phyloP scores from a whole-genome alignment of 2,888 invertebrate genomes.

The Conomelus anceps region DNA sequence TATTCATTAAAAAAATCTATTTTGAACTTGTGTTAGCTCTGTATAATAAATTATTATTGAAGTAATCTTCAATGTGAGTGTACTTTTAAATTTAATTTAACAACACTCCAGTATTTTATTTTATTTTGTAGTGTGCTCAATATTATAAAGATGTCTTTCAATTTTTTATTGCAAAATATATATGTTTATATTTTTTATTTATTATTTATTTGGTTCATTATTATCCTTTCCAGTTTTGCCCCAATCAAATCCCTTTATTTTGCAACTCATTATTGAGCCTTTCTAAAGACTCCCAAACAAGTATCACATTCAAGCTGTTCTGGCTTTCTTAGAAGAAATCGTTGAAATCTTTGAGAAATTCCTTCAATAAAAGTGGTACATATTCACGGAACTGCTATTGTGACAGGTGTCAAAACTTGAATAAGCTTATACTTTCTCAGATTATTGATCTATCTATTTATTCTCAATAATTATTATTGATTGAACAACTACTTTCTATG shows the following conservation, averaged over 20 bases:
- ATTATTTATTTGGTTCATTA: neutral
- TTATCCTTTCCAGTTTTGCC: neutral
- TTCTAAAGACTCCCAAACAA: too few relatives aligned
- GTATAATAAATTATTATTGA: neutral
- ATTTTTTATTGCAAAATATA: neutral
- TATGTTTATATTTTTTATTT: neutral
- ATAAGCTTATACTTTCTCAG: too few relatives aligned
- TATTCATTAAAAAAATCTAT: neutral
- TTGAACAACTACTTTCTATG: too few relatives aligned
- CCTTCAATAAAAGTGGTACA: too few relatives aligned
- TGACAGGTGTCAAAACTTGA: too few relatives aligned
- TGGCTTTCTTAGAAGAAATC: too few relatives aligned
- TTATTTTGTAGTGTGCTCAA: neutral
- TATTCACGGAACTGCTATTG: too few relatives aligned
- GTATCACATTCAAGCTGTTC: neutral
- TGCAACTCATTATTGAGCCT: too few relatives aligned
- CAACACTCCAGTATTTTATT: neutral
- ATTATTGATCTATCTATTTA: too few relatives aligned
- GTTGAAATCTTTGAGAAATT: too few relatives aligned
- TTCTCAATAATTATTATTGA: too few relatives aligned
- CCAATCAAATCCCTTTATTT: neutral
- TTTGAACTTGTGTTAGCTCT: neutral
- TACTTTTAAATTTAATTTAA: neutral
- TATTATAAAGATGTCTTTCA: neutral
- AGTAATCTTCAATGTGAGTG: neutral